phyloP scores from a whole-genome alignment of 2,888 invertebrate species.

The Trichogramma dendrolimi region DNA sequence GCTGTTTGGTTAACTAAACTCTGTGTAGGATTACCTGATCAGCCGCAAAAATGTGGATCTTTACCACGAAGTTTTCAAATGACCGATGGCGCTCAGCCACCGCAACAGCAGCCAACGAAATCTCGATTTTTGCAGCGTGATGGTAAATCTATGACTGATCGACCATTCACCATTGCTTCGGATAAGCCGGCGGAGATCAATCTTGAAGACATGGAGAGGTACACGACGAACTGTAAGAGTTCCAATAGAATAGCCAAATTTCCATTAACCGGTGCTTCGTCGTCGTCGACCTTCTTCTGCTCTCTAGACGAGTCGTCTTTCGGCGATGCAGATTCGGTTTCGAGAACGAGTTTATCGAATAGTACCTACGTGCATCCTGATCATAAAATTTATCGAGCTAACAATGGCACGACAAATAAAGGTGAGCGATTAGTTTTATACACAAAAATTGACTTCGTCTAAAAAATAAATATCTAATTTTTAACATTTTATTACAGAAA shows the following conservation, averaged over 20 bases:
- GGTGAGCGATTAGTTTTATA: conserved; percentile 11
- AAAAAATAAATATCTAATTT: not conserved
- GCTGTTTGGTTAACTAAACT: conserved; percentile 71
- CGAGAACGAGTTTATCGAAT: conserved; percentile 38
- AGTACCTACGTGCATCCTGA: conserved; percentile 65
- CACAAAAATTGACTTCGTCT: not conserved
- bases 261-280: conserved; percentile 48
- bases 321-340: conserved; percentile 49
- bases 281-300: conserved; percentile 58
- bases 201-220: conserved; percentile 64
- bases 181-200: conserved; percentile 66
- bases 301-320: conserved; percentile 53
- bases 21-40: conserved; percentile 62
- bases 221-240: conserved; percentile 46
- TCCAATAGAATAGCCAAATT: conserved; percentile 47
- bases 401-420: conserved; percentile 51
- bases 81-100: conserved; percentile 54
- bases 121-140: conserved; percentile 57
- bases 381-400: conserved; percentile 72
- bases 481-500: conserved; percentile 41
- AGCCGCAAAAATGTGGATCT: conserved; percentile 70
- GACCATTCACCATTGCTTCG: conserved; percentile 69
- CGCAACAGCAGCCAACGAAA: conserved; percentile 46
- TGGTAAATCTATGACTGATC: conserved; percentile 61
- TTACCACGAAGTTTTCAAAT: conserved; percentile 74